Percentiles rank a stretch among this genome's conserved stretches.
phyloP scores from a whole-genome alignment of 2,888 invertebrate species.

The Acleris literana region DNA sequence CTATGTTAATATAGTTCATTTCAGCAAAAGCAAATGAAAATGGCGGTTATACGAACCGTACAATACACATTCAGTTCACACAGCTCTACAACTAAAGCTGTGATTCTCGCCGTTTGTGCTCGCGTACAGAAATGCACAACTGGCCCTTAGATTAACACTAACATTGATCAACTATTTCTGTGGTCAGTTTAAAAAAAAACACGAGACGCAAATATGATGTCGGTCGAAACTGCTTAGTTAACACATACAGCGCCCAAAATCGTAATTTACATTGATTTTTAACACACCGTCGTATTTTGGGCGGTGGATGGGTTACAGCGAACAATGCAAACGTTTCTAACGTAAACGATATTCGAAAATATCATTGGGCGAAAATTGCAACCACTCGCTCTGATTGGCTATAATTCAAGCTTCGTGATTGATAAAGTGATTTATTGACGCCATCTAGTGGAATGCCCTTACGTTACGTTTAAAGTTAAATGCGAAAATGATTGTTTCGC shows the following conservation, averaged over 20 bases:
- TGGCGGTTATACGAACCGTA: no score
- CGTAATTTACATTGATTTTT: not conserved
- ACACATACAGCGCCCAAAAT: slow-evolving; percentile 3
- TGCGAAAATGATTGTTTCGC: slow-evolving; percentile 28
- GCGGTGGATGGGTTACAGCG: not conserved
- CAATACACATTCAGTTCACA: not conserved
- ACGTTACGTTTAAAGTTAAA: slow-evolving; percentile 17
- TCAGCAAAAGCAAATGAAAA: no score
- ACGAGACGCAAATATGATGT: slow-evolving; percentile 22
- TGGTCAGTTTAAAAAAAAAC: slow-evolving; percentile 26
- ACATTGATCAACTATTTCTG: slow-evolving; percentile 62
- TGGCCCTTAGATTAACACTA: slow-evolving; percentile 58
- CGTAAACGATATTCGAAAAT: not conserved
- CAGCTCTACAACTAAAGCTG: slow-evolving; percentile 4
- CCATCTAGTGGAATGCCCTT: slow-evolving; percentile 7
- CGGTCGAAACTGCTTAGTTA: slow-evolving; percentile 30
- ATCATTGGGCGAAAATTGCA: not conserved
- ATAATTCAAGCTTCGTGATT: slow-evolving; percentile 16
- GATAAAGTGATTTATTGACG: not conserved
- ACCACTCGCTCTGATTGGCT: slow-evolving; percentile 21
- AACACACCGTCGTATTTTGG: not conserved
- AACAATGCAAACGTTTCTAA: slow-evolving; percentile 2
- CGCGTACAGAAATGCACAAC: slow-evolving; percentile 57
- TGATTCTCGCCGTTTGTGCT: slow-evolving; percentile 35
- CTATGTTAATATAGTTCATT: no score